Evolutionary conservation across 2,797 vertebrate species (phyloP), one percentile per base, ranked within the genome.

Genomic region (Anomalospiza imberbis): DNA sequence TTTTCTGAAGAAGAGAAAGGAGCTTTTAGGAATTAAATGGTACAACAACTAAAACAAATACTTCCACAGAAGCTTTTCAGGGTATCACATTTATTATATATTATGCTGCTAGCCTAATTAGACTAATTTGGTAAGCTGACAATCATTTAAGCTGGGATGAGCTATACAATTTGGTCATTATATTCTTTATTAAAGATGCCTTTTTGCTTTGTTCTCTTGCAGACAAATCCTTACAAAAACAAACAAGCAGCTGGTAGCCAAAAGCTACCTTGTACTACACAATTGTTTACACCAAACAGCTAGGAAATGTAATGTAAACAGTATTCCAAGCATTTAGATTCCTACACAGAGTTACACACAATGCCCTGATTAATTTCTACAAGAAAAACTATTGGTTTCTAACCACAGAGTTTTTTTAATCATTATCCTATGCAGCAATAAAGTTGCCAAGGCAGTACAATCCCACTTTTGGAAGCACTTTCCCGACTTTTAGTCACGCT

Each of bases 251-350:
- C 87, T 96, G 78, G 31, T 31, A 51, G 91, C 70, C 83, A 47
- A 78, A 87, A 89, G 66, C 50, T 91, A 92, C 48, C 38, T 38
- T 94, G 76, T 91, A 82, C 42, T 91, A 85, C 85, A 61, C 60
- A 89, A 92, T 51, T 97, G 90, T 91, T 96, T 95, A 91, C 50
- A 93, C 28, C 53, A 94, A 96, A 90, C 51, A 96, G 67, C 89
- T 76, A 95, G 57, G 73, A 95, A 89, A 67, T 74, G 63, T 5
- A 92, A 72, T 19, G 8, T 85, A 95, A 96, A 91, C 34, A 82
- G 32, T 91, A 94, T 88, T 94, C 84, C 61, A 93, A 71, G 71
- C 42, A 96, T 88, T 60, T 85, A 47, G 55, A 42, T 88, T 75
- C 42, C 60, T 53, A 55, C 20, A 55, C 2, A 90, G 61, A 94